phyloP scores from a whole-genome alignment of 2,113 vertebrate genomes.

The Pollachius pollachius region DNA sequence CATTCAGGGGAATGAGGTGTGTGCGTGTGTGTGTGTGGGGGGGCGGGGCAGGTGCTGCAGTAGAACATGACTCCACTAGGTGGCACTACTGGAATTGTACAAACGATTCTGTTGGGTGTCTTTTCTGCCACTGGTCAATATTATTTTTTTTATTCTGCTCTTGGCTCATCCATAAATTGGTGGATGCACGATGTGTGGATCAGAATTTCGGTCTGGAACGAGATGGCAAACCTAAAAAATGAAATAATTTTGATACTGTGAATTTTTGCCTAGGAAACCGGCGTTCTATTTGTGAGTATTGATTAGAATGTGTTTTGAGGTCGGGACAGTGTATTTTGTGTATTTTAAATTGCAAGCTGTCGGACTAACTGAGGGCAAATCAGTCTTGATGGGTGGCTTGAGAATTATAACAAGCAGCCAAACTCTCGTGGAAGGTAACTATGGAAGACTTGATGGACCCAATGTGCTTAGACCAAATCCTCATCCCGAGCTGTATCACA shows the following conservation, averaged over 20 bases:
- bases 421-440: neutral
- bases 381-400: no score
- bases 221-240: neutral
- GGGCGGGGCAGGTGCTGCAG: neutral
- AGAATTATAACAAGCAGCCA: no score
- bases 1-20: neutral
- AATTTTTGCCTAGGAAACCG: no score
- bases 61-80: neutral
- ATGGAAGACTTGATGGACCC: conserved; percentile 26
- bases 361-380: no score
- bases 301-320: no score
- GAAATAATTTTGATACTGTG: neutral
- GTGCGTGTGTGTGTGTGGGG: no score
- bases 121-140: neutral
- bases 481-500: conserved; percentile 56
- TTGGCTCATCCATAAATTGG: neutral
- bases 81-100: neutral
- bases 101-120: neutral
- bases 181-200: neutral
- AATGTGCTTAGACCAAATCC: conserved; percentile 42
- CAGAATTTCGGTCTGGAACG: neutral
- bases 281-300: no score
- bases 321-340: no score
- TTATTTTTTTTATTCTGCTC: neutral
- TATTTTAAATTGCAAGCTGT: no score